Evolutionary conservation across 92 coral and sea anemone genomes (phyloP), one percentile per base, ranked within the genome.

Genomic region (Paragorgia papillata): DNA sequence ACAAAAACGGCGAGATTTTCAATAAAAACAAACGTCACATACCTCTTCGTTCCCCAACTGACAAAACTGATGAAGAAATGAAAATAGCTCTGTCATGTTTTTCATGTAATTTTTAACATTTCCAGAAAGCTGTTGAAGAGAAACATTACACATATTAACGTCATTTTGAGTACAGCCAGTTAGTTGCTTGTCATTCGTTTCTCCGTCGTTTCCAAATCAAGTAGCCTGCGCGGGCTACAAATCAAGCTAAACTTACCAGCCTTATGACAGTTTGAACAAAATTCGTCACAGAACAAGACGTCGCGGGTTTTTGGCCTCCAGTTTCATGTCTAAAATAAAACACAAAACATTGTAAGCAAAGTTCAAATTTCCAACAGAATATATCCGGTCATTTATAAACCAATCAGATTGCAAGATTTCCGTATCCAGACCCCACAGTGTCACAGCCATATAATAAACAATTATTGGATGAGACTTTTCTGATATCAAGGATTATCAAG

Each of bases 41-140:
- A 89, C 99, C 91, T 95, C 99, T 74, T 95, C 90, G 27, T 79
- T 83, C 51, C 99, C 98, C 22, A 90, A 66, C 54, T 84, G 88
- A 81, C 92, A 92, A 75, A 95, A 95, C 80, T 95, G 99, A 62
- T 95, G 88, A 62, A 95, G 83, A 21, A 95, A 81, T 87, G 90
- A 91, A 70, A 95, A 95, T 19, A 85, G 73, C 85, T 95, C 99
- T 0, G 99, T 82, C 84, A 95, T 89, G 67, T 95, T 95, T 88
- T 89, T 91, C 81, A 95, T 82, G 84, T 91, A 85, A 15, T 83
- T 78, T 61, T 91, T 90, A 49, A 90, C 88, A 41, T 91, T 87
- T 24, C 81, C 84, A 48, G 92, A 92, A 57, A 95, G 82, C 99
- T 95, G 73, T 2, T 50, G 82, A 57, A 62, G 46, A 76, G 39